These are phyloP conservation scores for Parnassius orleans DNA, from an alignment of 2,888 invertebrate species.

Conservation along the genomic window DNA sequence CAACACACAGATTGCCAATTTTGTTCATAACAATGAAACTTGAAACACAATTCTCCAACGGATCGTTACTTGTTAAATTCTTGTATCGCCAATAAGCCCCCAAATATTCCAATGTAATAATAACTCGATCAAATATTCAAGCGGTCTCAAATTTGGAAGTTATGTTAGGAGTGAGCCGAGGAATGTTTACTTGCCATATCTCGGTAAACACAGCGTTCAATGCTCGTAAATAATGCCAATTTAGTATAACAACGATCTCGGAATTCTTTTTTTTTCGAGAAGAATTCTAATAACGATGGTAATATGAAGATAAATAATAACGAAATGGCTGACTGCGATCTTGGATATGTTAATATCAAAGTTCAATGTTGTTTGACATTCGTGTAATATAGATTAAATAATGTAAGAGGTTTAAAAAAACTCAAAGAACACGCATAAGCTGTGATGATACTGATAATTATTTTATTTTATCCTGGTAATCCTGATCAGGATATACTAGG, in stretches of 20 bases:
- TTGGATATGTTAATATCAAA: no score
- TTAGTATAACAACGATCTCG: conserved; percentile 27
- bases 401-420: no score
- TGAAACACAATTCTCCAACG: background rate
- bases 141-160: conserved; percentile 29
- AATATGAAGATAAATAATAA: background rate
- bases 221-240: conserved; percentile 32
- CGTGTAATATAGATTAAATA: no score
- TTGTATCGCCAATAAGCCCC: conserved; percentile 4
- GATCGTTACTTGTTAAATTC: conserved; percentile 12
- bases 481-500: no score
- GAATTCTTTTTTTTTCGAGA: conserved; percentile 21
- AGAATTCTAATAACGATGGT: background rate
- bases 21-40: no score
- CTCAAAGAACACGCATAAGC: no score
- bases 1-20: no score
- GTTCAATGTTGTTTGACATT: no score
- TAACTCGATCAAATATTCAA: conserved; percentile 24
- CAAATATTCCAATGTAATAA: conserved; percentile 21
- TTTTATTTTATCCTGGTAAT: no score
- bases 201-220: conserved; percentile 30
- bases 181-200: conserved; percentile 35
- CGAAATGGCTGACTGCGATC: background rate
- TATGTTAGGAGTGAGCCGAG: conserved; percentile 30
- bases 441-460: no score